These are phyloP conservation scores for Karalla daura DNA, from an alignment of 2,797 vertebrate genomes.

Conservation along the genomic window DNA sequence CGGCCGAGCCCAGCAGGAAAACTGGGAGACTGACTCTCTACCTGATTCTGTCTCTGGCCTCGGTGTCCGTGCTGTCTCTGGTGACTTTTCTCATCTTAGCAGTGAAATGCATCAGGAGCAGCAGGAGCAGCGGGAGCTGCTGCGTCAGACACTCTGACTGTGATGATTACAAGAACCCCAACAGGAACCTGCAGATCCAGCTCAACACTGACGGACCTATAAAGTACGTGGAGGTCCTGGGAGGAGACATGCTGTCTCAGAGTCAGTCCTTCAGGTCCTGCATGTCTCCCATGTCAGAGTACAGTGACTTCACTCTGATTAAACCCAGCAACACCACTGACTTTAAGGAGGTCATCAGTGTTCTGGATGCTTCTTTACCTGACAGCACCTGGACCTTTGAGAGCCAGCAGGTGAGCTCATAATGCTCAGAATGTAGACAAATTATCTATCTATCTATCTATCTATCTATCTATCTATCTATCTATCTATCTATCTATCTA, in stretches of 20 bases:
- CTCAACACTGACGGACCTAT: conserved; percentile 77
- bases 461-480: not conserved
- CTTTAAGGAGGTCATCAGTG: conserved; percentile 65
- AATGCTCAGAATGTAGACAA: too few species aligned
- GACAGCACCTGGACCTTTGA: conserved; percentile 67
- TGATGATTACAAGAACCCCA: conserved; percentile 70
- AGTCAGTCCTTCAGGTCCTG: conserved; percentile 77
- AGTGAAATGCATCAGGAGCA: conserved; percentile 64
- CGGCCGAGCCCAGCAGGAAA: conserved; percentile 44
- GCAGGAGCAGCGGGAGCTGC: conserved; percentile 36
- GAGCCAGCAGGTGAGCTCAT: conserved; percentile 33
- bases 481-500: conserved; percentile 21
- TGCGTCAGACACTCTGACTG: conserved; percentile 8
- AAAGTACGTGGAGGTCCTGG: conserved; percentile 76
- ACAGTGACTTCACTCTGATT: conserved; percentile 73
- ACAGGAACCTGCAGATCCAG: conserved; percentile 75
- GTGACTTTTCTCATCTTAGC: conserved; percentile 66
- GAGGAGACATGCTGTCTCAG: conserved; percentile 71
- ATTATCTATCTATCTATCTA: too few species aligned
- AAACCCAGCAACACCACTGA: conserved; percentile 72
- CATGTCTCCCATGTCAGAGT: conserved; percentile 74
- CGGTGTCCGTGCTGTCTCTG: conserved; percentile 66
- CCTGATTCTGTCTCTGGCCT: conserved; percentile 68
- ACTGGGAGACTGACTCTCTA: conserved; percentile 64
- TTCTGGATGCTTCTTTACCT: conserved; percentile 64